Base-by-base conservation (phyloP, 2,888 invertebrate genomes). In the Ormia ochracea region DNA sequence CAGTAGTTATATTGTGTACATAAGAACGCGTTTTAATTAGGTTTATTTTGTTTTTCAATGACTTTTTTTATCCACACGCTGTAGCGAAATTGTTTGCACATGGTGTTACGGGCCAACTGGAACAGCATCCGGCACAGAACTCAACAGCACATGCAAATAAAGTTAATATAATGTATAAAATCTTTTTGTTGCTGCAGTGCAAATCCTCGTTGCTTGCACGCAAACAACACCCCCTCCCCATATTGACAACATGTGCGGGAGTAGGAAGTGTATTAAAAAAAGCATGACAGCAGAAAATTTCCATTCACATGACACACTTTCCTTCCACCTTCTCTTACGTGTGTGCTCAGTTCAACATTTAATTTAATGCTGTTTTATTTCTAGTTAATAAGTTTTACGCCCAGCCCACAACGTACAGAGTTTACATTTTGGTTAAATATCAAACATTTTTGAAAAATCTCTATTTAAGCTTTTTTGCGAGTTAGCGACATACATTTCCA, bases 1-100 rank as follows among this genome's bases (percentile, higher is more conserved):
- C 23, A n/a, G 33, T 26, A n/a, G 23, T 14, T 31, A 17, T 33
- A 41, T 43, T 66, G 23, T 70, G 5, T 31, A 59, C 65, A 74
- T 45, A 69, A 74, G 31, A 74, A 78, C 28, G 68, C 69, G 43
- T 74, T 78, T 78, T 78, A 78, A 78, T 74, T 74, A 74, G 78
- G 69, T 78, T 74, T 66, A 43, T 50, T 72, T 74, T 65, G 58
- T 69, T 58, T 65, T 63, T 63, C 63, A 63, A 56, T 74, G 63
- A 69, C 33, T 74, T 66, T 73, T 63, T 54, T 73, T 48, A 14
- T n/a, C 43, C 45, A 50, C 52, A 66, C 45, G 65, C 61, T 65
- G 33, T 65, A 50, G 38, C 52, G 59, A 74, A 75, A 68, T 43
- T 75, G 75, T 75, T 66, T 75, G 50, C 66, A 59, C 50, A 52